Conservation (phyloP, 2,113 vertebrate species). For the Bos taurus region DNA sequence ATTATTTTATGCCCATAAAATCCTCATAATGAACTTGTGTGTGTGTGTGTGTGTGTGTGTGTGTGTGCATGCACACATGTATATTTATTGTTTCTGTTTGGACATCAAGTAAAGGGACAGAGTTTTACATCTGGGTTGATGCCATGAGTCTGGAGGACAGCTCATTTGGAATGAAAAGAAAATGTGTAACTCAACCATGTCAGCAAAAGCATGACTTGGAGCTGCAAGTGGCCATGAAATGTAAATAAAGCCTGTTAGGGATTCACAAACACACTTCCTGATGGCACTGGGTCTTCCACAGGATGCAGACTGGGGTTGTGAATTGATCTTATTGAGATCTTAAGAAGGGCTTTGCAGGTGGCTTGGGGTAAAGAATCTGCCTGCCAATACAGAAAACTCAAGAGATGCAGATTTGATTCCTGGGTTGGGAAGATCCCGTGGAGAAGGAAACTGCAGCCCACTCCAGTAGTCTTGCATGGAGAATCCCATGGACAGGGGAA, state of each 20-base stretch:
- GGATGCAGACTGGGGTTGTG: not conserved
- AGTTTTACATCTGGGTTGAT: not conserved
- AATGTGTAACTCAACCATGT: not conserved
- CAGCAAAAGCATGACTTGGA: not conserved
- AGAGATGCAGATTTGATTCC: not conserved
- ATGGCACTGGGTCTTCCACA: not conserved
- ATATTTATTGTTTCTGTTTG: not conserved
- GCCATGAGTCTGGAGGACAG: not conserved
- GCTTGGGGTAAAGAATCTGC: not conserved
- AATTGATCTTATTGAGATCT: not conserved
- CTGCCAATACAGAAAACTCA: not conserved
- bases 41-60: not conserved
- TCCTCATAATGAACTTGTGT: not conserved
- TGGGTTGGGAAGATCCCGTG: not conserved
- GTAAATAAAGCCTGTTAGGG: not conserved
- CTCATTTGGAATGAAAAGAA: not conserved
- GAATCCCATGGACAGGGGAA: not conserved
- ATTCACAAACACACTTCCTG: not conserved
- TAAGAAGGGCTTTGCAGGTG: not conserved
- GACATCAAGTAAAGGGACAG: not conserved
- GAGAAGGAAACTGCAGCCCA: not conserved
- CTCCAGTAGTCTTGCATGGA: not conserved
- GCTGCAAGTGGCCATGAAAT: not conserved
- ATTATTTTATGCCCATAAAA: not conserved
- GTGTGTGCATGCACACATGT: fast-evolving